A percentile compares a stretch with the other conserved stretches of the same genome.
Evolutionary conservation across 37 sponge, comb jelly and placozoan species (phyloP).

Genomic region (Agelas oroides): DNA sequence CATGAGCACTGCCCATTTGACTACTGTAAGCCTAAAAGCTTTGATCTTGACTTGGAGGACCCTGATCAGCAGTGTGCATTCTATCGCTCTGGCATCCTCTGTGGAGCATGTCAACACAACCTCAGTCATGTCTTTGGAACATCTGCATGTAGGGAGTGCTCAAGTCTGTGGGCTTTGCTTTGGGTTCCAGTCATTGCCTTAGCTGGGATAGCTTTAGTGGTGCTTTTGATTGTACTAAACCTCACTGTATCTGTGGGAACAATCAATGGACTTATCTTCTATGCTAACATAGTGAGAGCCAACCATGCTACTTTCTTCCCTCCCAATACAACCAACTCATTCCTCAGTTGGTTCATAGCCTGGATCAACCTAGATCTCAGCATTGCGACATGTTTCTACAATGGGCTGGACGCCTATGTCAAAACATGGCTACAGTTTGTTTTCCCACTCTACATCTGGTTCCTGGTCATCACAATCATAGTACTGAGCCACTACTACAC

Average conservation of each 20-base stretch:
- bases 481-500: not conserved
- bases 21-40: constrained; percentile 2
- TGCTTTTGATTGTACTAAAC: not conserved
- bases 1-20: constrained; percentile 11
- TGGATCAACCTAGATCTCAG: constrained; percentile 7
- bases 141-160: constrained; percentile 17
- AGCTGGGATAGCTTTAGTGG: constrained; percentile 20
- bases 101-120: constrained; percentile 3
- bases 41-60: not conserved
- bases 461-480: not conserved
- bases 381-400: not conserved
- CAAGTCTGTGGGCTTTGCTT: constrained; percentile 2
- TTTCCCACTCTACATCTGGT: constrained; percentile 17
- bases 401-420: not conserved
- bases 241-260: constrained; percentile 3
- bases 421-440: constrained; percentile 35
- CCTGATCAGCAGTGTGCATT: constrained; percentile 27
- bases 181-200: not conserved
- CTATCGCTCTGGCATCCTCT: constrained; percentile 2
- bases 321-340: not conserved
- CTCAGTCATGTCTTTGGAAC: constrained; percentile 29
- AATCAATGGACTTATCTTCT: constrained; percentile 2
- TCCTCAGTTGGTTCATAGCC: constrained; percentile 11
- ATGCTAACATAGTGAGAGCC: constrained; percentile 1
- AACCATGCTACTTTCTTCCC: not conserved